These are phyloP conservation scores for Hypolimnas misippus DNA, from an alignment of 2,888 invertebrate species.

Conservation along the genomic window DNA sequence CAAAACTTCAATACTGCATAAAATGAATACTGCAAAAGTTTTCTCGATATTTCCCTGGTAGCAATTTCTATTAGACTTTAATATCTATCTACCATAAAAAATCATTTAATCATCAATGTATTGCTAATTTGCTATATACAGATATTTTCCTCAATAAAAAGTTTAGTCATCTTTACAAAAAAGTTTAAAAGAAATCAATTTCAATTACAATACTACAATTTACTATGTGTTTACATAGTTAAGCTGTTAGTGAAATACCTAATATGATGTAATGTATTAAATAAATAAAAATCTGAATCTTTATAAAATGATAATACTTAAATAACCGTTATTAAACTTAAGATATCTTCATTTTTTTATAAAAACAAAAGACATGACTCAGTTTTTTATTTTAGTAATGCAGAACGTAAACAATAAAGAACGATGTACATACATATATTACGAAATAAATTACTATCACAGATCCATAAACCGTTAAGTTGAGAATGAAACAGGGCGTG, in stretches of 20 bases:
- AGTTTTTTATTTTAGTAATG: background rate
- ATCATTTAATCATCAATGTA: background rate
- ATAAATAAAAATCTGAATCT: background rate
- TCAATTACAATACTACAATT: too few relatives aligned
- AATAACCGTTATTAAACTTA: background rate
- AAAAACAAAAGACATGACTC: background rate
- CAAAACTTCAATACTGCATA: too few relatives aligned
- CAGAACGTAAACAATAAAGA: constrained; percentile 33
- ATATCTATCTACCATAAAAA: background rate
- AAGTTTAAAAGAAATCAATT: background rate
- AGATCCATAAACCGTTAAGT: constrained; percentile 48
- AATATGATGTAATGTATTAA: background rate
- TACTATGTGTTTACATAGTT: too few relatives aligned
- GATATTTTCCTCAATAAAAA: background rate
- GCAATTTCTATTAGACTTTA: too few relatives aligned
- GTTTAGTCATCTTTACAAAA: background rate
- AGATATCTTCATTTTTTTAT: background rate
- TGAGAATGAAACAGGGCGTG: constrained; percentile 50
- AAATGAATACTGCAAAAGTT: too few relatives aligned
- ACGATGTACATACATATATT: constrained; percentile 28
- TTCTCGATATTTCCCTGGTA: too few relatives aligned
- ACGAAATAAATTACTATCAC: constrained; percentile 45
- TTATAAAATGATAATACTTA: background rate
- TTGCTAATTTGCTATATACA: background rate
- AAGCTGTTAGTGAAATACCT: background rate